Conservation (phyloP, 1,140 invertebrate species). For the Drosophila elegans region DNA sequence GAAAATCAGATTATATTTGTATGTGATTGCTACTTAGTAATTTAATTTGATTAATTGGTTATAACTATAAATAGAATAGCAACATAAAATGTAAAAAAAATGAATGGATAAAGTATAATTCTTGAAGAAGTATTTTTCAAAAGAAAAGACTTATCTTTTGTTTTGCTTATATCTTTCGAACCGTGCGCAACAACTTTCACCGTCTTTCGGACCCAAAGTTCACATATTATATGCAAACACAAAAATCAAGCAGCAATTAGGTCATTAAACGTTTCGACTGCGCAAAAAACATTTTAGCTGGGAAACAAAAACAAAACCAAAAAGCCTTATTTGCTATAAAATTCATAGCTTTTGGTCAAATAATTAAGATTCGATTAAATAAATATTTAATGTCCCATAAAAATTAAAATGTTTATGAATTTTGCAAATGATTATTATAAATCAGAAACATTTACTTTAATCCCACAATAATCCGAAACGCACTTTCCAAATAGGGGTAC, state of each 20-base stretch:
- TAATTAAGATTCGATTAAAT: slow-evolving; percentile 31
- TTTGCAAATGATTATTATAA: not conserved
- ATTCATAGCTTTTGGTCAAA: slow-evolving; percentile 5
- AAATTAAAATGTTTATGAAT: not conserved
- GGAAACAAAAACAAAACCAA: slow-evolving; percentile 2
- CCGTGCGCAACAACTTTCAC: slow-evolving; percentile 51
- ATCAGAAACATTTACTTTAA: too few relatives aligned
- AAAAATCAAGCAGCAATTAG: slow-evolving; percentile 49
- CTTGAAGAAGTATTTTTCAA: not conserved
- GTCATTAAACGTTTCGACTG: slow-evolving; percentile 49
- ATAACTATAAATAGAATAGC: too few relatives aligned
- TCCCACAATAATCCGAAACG: not conserved
- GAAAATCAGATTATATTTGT: not conserved
- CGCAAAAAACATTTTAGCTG: slow-evolving; percentile 20
- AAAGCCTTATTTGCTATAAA: too few relatives aligned
- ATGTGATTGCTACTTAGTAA: too few relatives aligned
- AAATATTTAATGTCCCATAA: not conserved
- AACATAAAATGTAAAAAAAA: too few relatives aligned
- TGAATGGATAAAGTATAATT: too few relatives aligned
- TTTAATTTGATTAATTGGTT: too few relatives aligned
- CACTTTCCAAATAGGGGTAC: slow-evolving; percentile 1
- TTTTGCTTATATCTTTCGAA: not conserved
- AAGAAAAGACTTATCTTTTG: slow-evolving; percentile 1
- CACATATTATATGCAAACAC: slow-evolving; percentile 40
- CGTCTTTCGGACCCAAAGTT: slow-evolving; percentile 25